A percentile compares a stretch with the other conserved stretches of the same genome.
These are phyloP conservation scores for Donacobius atricapilla DNA, from an alignment of 2,113 vertebrate species.

Conservation along the genomic window DNA sequence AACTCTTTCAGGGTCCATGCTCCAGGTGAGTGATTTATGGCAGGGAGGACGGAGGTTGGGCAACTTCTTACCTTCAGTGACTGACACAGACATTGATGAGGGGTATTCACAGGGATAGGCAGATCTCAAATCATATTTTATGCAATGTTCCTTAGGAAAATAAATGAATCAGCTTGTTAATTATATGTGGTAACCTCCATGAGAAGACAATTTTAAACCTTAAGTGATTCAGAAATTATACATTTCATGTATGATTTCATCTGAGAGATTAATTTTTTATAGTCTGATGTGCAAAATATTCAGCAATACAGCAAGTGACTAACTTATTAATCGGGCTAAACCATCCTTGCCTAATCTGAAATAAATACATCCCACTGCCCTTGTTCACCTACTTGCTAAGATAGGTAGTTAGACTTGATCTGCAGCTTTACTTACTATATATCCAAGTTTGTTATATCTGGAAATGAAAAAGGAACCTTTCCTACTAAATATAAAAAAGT, in stretches of 20 bases:
- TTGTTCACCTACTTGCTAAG: not conserved
- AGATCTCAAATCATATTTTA: not conserved
- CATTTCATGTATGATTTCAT: not conserved
- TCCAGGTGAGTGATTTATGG: not conserved
- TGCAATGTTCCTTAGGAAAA: not conserved
- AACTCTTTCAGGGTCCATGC: not conserved
- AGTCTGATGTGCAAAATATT: not conserved
- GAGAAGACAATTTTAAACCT: not conserved
- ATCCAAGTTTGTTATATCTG: not conserved
- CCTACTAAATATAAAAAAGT: not conserved
- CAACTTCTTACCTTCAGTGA: not conserved
- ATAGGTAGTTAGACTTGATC: not conserved
- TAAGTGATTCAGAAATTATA: not conserved
- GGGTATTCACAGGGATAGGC: not conserved
- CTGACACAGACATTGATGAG: not conserved
- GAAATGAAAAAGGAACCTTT: not conserved
- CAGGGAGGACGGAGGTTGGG: not conserved
- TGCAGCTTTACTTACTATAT: not conserved
- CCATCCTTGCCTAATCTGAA: not conserved
- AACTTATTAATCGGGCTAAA: not conserved
- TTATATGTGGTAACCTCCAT: not conserved
- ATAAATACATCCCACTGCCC: not conserved
- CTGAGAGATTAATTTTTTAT: not conserved
- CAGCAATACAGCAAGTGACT: not conserved
- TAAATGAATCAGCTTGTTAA: not conserved